A percentile compares a stretch with the other conserved stretches of the same genome.
Evolutionary conservation across 2,888 invertebrate species (phyloP).

Genomic region (Pheosia gnoma): DNA sequence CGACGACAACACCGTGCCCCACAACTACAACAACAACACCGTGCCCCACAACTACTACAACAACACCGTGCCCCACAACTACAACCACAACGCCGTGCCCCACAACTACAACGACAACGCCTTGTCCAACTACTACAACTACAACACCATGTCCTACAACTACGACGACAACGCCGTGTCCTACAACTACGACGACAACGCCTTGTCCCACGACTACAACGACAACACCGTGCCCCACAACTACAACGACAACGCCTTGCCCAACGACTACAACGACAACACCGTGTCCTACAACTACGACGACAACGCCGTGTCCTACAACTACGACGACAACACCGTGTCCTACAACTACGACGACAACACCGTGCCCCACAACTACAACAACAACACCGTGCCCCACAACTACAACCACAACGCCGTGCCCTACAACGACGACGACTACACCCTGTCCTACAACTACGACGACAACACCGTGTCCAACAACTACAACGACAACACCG

Average conservation of each 20-base stretch:
- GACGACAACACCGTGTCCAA: background rate
- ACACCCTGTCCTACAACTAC: background rate
- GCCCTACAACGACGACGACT: background rate
- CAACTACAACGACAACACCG: background rate
- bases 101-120: background rate
- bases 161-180: background rate
- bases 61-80: background rate
- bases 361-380: background rate
- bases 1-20: background rate
- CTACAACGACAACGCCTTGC: background rate
- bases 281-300: background rate
- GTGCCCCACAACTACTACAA: background rate
- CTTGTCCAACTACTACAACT: background rate
- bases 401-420: background rate
- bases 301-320: background rate
- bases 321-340: background rate
- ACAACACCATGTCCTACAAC: background rate
- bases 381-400: background rate
- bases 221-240: background rate
- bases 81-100: background rate
- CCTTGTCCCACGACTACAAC: background rate
- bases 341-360: background rate
- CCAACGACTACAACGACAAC: background rate
- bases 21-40: background rate
- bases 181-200: background rate